A percentile compares a stretch with the other conserved stretches of the same genome.
These are phyloP conservation scores for Halcyon leucocephala DNA, from an alignment of 2,797 vertebrate species.

Conservation along the genomic window DNA sequence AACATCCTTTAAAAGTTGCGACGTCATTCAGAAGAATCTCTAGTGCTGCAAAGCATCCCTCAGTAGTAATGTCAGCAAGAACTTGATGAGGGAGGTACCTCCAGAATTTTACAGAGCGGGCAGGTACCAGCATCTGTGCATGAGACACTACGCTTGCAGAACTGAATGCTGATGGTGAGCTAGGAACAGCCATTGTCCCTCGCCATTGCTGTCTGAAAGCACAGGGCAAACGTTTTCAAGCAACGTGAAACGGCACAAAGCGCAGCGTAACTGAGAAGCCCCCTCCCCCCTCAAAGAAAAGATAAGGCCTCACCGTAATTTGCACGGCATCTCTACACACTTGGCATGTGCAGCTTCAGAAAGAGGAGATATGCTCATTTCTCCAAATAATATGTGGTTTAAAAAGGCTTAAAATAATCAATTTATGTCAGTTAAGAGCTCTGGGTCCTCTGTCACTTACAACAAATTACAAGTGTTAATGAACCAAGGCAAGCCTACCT, in stretches of 20 bases:
- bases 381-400: background rate
- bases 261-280: background rate
- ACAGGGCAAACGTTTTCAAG: background rate
- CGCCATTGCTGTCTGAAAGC: background rate
- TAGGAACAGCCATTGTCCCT: background rate
- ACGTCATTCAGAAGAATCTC: background rate
- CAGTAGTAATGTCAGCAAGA: background rate
- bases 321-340: background rate
- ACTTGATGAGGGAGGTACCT: background rate
- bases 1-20: background rate
- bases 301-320: background rate
- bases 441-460: background rate
- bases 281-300: background rate
- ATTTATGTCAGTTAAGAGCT: background rate
- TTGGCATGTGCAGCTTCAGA: background rate
- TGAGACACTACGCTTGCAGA: background rate
- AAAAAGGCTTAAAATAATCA: background rate
- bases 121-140: background rate
- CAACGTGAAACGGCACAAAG: background rate
- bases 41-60: background rate
- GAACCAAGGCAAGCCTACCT: conserved; percentile 79
- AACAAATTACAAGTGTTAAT: background rate
- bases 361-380: background rate
- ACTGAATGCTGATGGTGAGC: background rate
- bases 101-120: background rate